Evolutionary conservation across 2,797 vertebrate species (phyloP).

Genomic region (Coendou prehensilis): DNA sequence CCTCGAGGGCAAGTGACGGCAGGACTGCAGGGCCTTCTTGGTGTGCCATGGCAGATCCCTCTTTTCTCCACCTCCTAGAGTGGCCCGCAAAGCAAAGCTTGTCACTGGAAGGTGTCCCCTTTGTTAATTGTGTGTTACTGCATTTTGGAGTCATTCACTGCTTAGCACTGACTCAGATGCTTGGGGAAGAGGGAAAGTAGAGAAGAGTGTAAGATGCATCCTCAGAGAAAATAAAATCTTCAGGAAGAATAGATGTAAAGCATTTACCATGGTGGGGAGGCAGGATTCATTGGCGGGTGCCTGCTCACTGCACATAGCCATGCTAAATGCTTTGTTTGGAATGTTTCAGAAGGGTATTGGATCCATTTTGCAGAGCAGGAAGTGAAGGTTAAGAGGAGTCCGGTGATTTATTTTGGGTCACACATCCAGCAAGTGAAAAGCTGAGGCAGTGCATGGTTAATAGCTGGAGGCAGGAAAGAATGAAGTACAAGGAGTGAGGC

Average conservation of each 20-base stretch:
- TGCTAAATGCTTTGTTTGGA: background rate
- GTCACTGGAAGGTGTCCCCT: background rate
- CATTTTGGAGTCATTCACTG: background rate
- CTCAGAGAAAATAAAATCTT: background rate
- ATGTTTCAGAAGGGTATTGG: background rate
- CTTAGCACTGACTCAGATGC: background rate
- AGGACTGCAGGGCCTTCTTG: background rate
- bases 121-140: background rate
- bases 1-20: background rate
- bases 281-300: no score
- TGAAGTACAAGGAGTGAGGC: background rate
- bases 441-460: background rate
- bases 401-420: background rate
- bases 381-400: background rate
- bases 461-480: background rate
- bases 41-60: background rate
- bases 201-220: background rate
- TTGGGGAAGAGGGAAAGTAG: background rate
- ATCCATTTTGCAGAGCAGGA: constrained; percentile 27
- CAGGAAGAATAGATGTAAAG: background rate
- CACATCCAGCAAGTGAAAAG: background rate
- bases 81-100: background rate
- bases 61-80: background rate
- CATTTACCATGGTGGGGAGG: background rate
- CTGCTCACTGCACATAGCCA: background rate